Conservation (phyloP, 2,113 vertebrate species). For the Leptobrachium leishanense region DNA sequence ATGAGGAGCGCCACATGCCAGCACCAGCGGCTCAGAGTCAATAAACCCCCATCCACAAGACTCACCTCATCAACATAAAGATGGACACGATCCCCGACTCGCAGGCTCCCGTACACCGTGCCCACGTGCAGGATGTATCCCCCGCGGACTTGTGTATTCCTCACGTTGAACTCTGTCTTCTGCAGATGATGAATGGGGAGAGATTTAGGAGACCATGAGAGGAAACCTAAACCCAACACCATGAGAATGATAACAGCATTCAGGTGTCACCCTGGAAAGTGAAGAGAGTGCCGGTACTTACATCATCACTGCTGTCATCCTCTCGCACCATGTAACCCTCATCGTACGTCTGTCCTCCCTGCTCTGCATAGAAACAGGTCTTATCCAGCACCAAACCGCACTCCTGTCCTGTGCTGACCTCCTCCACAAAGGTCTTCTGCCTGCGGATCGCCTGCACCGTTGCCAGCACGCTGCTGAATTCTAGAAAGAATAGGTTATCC, state of each 20-base stretch:
- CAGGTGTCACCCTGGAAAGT: too few species aligned
- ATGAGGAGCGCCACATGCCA: too few species aligned
- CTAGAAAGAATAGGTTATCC: slow-evolving; percentile 57
- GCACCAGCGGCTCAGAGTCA: too few species aligned
- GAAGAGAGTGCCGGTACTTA: slow-evolving; percentile 58
- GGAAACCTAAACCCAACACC: too few species aligned
- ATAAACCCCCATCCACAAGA: background rate
- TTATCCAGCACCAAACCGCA: slow-evolving; percentile 90
- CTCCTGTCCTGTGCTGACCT: slow-evolving; percentile 86
- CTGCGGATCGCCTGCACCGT: slow-evolving; percentile 85
- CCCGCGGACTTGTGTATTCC: slow-evolving; percentile 91
- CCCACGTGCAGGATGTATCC: slow-evolving; percentile 91
- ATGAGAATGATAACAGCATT: too few species aligned
- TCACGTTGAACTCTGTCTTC: slow-evolving; percentile 94
- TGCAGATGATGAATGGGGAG: slow-evolving; percentile 51
- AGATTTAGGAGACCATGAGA: too few species aligned
- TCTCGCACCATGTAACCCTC: slow-evolving; percentile 90
- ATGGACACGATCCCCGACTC: slow-evolving; percentile 82
- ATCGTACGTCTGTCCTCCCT: slow-evolving; percentile 94
- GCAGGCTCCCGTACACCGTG: slow-evolving; percentile 83
- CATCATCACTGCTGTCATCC: slow-evolving; percentile 82
- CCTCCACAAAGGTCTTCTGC: slow-evolving; percentile 85
- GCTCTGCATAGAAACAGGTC: slow-evolving; percentile 95
- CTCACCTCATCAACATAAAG: slow-evolving; percentile 90
- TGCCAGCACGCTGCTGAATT: slow-evolving; percentile 72